These are phyloP conservation scores for Hypotaenidia philippensis DNA, from an alignment of 2,797 vertebrate genomes.

Conservation along the genomic window DNA sequence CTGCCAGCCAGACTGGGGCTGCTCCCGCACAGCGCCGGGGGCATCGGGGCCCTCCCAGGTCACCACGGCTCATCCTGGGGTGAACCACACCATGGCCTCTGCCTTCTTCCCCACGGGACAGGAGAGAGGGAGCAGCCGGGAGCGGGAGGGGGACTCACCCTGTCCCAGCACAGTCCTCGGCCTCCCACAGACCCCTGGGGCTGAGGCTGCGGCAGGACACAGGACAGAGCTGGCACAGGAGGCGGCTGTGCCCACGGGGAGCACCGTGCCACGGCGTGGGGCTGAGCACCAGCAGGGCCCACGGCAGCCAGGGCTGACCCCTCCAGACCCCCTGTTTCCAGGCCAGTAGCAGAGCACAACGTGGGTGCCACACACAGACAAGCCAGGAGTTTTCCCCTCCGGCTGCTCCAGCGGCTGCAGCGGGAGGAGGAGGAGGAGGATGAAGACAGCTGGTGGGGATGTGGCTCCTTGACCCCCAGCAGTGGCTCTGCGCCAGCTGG, in stretches of 20 bases:
- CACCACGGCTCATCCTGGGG: too few species aligned
- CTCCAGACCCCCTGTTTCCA: neutral
- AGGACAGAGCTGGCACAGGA: accelerated
- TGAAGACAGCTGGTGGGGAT: neutral
- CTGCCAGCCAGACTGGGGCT: neutral
- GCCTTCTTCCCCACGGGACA: accelerated
- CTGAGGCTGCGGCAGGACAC: accelerated
- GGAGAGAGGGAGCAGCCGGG: neutral
- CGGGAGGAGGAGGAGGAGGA: neutral
- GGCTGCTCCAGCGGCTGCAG: neutral
- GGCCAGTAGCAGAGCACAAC: neutral
- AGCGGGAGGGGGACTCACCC: neutral
- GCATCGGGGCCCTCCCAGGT: accelerated
- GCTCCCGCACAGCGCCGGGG: accelerated
- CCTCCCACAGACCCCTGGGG: accelerated
- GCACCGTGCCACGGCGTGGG: accelerated
- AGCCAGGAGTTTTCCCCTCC: accelerated
- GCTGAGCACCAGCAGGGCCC: accelerated
- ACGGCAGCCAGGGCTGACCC: accelerated
- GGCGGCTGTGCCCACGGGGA: neutral
- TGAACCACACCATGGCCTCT: accelerated
- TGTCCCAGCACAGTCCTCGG: accelerated
- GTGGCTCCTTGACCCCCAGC: neutral
- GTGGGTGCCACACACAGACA: accelerated
- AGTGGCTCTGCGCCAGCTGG: neutral